Conservation (phyloP, 2,888 invertebrate genomes). For the Melieria crassipennis region DNA sequence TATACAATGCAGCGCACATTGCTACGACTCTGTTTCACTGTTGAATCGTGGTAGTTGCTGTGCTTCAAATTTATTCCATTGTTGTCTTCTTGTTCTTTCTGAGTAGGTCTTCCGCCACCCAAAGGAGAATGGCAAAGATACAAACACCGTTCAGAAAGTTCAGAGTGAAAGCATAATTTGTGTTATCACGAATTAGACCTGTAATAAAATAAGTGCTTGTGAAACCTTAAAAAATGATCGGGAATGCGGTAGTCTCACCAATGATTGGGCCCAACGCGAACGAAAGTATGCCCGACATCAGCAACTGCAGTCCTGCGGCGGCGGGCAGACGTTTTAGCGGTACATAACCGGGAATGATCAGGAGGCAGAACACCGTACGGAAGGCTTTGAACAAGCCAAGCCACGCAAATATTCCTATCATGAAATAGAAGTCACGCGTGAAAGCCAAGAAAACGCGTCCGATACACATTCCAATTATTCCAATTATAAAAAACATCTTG, state of each 20-base stretch:
- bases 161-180: conserved; percentile 72
- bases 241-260: conserved; percentile 67
- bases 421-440: conserved; percentile 68
- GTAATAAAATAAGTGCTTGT: conserved; percentile 42
- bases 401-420: conserved; percentile 71
- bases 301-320: conserved; percentile 75
- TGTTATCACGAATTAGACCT: conserved; percentile 74
- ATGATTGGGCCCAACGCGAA: conserved; percentile 73
- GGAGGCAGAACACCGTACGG: conserved; percentile 77
- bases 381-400: conserved; percentile 78
- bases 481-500: conserved; percentile 75
- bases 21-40: not conserved
- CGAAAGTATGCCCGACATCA: conserved; percentile 74
- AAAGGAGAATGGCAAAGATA: conserved; percentile 71
- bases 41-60: not conserved
- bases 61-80: not conserved
- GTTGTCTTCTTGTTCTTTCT: conserved; percentile 37
- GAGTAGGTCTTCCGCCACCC: conserved; percentile 69
- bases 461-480: conserved; percentile 73
- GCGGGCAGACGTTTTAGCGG: conserved; percentile 76
- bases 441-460: conserved; percentile 70
- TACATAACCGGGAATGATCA: conserved; percentile 78
- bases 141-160: conserved; percentile 75
- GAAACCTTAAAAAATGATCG: not conserved
- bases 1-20: too few species aligned